Base-by-base conservation (phyloP, 2,797 vertebrate genomes). In the Typhlichthys subterraneus region DNA sequence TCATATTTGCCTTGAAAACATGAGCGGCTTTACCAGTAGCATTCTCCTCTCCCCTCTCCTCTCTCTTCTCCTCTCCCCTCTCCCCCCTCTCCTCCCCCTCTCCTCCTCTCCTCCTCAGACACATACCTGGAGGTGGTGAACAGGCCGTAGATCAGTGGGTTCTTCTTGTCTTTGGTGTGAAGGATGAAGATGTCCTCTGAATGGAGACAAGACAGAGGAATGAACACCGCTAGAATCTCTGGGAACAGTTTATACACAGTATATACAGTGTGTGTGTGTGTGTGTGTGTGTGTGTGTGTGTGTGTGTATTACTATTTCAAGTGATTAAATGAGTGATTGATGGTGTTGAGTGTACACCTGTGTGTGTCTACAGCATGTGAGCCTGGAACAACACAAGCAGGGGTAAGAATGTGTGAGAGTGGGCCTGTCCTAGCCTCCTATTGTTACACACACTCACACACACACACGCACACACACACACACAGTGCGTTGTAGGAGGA, bases 101-200 rank as follows among this genome's bases (percentile, higher is more conserved):
- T 46, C 11, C 29, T 33, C 46, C 38, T 42, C n/a, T 9, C 10
- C 55, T 17, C 45, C 7, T 13, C 33, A 9, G 4, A 1, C 3
- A 67, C 75, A 69, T 72, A 94, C 93, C 93, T 93, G 59, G 91
- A 91, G 42, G 93, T 94, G 64, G 93, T 94, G 66, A 94, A 94
- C 73, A 94, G 78, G 62, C 91, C 92, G 0, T 94, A 94, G 87
- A 94, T 92, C 52, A 94, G 87, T n/a, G 92, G 93, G 66, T 91
- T 93, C 72, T 90, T 94, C 88, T 92, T 91, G 80, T 94, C 92
- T 80, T 93, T 94, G 12, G 90, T 92, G 2, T 87, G 80, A 19
- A 92, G 92, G 72, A 94, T 92, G 45, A 93, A 94, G 63, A 94
- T 81, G 75, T 94, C 92, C 89, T 94, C 93, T 94, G 51, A 33